Conservation (phyloP, 2,113 vertebrate species). For the Anoura caudifer region DNA sequence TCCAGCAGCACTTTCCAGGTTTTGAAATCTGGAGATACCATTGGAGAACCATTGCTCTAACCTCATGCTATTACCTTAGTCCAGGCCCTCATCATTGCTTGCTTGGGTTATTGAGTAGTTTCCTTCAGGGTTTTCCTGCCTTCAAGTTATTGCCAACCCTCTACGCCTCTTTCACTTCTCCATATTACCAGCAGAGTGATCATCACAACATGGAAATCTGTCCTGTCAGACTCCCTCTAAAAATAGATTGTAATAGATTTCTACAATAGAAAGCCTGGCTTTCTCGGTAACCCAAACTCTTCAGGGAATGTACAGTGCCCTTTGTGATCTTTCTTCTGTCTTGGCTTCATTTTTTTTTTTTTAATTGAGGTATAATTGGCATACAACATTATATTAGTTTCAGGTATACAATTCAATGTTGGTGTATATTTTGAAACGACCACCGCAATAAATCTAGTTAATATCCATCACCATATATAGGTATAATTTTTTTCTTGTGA, state of each 20-base stretch:
- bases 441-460: neutral
- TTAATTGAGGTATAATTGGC: neutral
- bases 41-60: neutral
- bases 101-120: neutral
- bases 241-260: too few relatives aligned
- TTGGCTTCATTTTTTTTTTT: neutral
- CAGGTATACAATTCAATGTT: neutral
- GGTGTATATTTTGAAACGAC: neutral
- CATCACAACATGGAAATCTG: neutral
- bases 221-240: neutral
- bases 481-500: neutral
- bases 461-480: neutral
- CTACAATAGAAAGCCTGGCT: neutral
- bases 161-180: neutral
- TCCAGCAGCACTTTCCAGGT: neutral
- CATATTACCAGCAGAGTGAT: neutral
- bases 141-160: neutral
- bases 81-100: neutral
- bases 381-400: neutral
- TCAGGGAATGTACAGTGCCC: neutral
- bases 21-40: neutral
- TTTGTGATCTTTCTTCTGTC: neutral
- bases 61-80: neutral
- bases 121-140: neutral
- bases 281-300: neutral